Conservation (phyloP, 2,113 vertebrate species). For the Caloenas nicobarica region DNA sequence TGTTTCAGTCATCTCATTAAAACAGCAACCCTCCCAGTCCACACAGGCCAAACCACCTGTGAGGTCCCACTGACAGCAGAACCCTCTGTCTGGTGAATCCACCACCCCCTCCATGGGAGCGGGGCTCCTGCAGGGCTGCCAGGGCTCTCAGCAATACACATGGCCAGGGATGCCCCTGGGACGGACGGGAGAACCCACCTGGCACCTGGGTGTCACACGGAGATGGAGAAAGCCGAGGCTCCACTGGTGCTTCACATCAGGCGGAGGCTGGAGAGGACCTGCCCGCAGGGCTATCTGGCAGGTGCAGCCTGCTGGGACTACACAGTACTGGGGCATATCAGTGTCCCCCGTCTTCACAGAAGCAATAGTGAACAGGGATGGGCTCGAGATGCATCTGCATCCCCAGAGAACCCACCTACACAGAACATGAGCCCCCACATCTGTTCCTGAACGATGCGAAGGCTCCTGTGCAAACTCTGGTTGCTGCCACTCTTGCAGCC, state of each 20-base stretch:
- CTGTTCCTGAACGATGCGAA: accelerated
- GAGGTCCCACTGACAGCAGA: neutral
- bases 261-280: accelerated
- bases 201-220: neutral
- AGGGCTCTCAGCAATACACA: neutral
- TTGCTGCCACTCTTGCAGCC: neutral
- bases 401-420: neutral
- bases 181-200: neutral
- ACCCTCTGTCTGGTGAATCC: neutral
- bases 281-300: neutral
- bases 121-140: neutral
- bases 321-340: accelerated
- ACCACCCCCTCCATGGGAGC: accelerated
- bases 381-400: accelerated
- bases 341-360: neutral
- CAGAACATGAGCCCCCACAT: neutral
- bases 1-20: neutral
- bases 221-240: neutral
- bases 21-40: neutral
- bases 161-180: accelerated
- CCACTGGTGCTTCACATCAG: neutral
- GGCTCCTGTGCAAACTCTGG: accelerated
- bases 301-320: neutral
- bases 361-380: accelerated
- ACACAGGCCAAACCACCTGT: accelerated